Base-by-base conservation (phyloP, 1,140 invertebrate genomes). In the Neelides sp. region DNA sequence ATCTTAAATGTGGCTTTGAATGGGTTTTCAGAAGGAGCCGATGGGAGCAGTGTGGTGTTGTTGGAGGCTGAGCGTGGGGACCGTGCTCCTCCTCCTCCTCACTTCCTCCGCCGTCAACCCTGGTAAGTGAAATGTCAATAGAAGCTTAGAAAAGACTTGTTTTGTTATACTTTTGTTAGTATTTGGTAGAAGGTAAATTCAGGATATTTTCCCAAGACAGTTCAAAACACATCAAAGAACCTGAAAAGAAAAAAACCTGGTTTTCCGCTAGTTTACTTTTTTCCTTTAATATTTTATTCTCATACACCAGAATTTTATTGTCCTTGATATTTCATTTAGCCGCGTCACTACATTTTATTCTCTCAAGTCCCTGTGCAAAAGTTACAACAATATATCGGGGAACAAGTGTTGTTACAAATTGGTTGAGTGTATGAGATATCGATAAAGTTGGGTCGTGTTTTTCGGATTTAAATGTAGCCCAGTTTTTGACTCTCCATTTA, bases 91-190 rank as follows among this genome's bases (percentile, higher is more conserved):
- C 46, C 37, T 54, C 17, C 43, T 20, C 7, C 30, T 40, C 35
- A 32, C 44, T 7, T 32, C 52, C 19, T 40, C 39, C 2, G 52
- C 52, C 5, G 37, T 54, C 15, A 54, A 54, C 49, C 52, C 52
- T 26, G 52, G 52, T 54, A 40, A 26, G 43, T 36, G 19, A 4
- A 39, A 19, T 40, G 37, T 10, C 8, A 40, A 40, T 13, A 40
- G 19, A 40, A 40, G 12, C 15, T 12, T 8, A 19, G 8, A 19
- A 19, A n/a, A n/a, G n/a, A n/a, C n/a, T n/a, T n/a, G n/a, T n/a
- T n/a, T n/a, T n/a, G n/a, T n/a, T n/a, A n/a, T n/a, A n/a, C n/a
- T n/a, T n/a, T n/a, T 15, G 5, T 8, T 13, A 13, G 37, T 40
- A 19, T 13, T 12, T 13, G 5, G 8, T 8, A 19, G 5, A 15